Evolutionary conservation across 2,797 vertebrate genomes (phyloP).

Genomic region (Tangara arthus): DNA sequence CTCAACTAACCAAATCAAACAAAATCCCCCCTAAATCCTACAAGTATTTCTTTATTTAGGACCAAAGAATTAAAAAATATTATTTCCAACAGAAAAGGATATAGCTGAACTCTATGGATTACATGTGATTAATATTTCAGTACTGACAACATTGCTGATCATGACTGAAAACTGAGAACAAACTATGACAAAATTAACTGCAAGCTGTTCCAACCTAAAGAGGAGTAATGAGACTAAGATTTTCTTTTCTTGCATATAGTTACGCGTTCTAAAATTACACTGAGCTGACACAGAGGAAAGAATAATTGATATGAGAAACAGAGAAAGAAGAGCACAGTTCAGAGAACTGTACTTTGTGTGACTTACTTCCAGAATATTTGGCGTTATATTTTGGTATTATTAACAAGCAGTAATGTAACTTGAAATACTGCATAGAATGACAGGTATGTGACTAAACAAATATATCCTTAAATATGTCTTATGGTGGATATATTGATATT

Average conservation of each 20-base stretch:
- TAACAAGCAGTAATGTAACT: not conserved
- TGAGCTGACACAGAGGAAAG: not conserved
- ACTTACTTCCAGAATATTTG: not conserved
- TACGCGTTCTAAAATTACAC: not conserved
- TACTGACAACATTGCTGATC: not conserved
- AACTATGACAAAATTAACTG: not conserved
- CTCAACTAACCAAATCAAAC: not conserved
- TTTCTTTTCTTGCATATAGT: not conserved
- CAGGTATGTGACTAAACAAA: not conserved
- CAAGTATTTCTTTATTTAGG: not conserved
- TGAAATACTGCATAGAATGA: not conserved
- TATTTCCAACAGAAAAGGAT: not conserved
- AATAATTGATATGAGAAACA: not conserved
- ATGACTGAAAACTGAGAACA: not conserved
- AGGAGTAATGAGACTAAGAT: not conserved
- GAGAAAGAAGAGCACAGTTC: not conserved
- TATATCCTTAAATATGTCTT: not conserved
- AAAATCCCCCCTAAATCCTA: fast-evolving
- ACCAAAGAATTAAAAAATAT: not conserved
- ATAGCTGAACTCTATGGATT: not conserved
- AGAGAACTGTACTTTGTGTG: not conserved
- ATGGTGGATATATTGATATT: not conserved
- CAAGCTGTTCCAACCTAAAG: not conserved
- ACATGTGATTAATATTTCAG: not conserved
- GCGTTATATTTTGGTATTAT: not conserved